These are phyloP conservation scores for Sinotaia quadrata DNA, from an alignment of 2,888 invertebrate genomes.

Conservation along the genomic window DNA sequence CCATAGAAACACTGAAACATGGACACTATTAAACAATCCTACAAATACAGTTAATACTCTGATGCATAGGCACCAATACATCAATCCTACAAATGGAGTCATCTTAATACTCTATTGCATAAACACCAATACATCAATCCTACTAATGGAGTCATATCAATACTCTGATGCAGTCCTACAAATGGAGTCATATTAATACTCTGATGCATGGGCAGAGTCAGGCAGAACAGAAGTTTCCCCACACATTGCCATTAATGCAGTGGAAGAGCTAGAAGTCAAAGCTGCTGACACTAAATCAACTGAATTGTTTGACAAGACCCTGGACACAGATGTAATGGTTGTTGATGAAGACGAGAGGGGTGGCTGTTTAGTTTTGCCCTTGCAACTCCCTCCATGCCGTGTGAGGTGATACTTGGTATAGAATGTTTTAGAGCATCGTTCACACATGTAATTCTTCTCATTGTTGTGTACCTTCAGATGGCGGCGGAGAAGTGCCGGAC, in stretches of 20 bases:
- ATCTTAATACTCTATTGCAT: too few relatives aligned
- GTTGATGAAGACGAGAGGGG: background rate
- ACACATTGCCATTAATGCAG: background rate
- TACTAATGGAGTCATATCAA: too few relatives aligned
- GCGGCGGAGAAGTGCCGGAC: conserved; percentile 58
- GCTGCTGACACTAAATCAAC: background rate
- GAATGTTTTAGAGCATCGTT: conserved; percentile 57
- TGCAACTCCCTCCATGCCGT: conserved; percentile 59
- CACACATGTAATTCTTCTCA: conserved; percentile 55
- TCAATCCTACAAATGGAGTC: too few relatives aligned
- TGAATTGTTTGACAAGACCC: background rate
- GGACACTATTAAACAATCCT: too few relatives aligned
- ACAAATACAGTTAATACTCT: too few relatives aligned
- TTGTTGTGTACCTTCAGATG: conserved; percentile 62
- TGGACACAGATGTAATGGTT: background rate
- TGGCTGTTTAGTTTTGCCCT: conserved; percentile 36
- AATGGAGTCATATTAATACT: too few relatives aligned
- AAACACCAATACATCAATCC: too few relatives aligned
- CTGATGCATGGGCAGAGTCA: background rate
- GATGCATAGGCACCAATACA: too few relatives aligned
- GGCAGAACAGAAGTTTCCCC: conserved; percentile 31
- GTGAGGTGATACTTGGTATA: conserved; percentile 59
- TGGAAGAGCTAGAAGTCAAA: background rate
- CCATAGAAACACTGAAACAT: too few relatives aligned
- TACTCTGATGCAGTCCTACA: too few relatives aligned